phyloP scores from a whole-genome alignment of 2,888 invertebrate genomes.

The Epicampocera succincta region DNA sequence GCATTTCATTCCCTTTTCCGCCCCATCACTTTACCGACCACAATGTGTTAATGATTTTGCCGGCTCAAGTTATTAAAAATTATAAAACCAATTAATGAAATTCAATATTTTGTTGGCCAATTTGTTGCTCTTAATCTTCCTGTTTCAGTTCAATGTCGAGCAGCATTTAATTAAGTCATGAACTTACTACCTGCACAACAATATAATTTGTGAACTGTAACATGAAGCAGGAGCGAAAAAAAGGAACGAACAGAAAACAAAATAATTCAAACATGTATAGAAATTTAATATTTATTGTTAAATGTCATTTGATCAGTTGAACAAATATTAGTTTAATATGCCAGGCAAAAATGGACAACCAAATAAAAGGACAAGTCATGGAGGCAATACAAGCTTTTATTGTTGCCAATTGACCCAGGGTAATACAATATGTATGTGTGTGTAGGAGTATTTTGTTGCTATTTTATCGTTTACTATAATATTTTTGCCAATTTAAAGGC shows the following conservation, averaged over 20 bases:
- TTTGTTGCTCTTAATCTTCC: neutral
- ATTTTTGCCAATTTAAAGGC: conserved; percentile 7
- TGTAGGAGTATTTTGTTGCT: conserved; percentile 48
- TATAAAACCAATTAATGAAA: conserved; percentile 25
- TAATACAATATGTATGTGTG: no score
- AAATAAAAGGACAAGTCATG: conserved; percentile 6
- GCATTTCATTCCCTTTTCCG: no score
- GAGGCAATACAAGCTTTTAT: conserved; percentile 52
- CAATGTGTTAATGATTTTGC: neutral
- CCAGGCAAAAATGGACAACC: conserved; percentile 16
- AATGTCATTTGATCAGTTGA: conserved; percentile 40
- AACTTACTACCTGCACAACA: conserved; percentile 12
- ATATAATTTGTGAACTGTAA: conserved; percentile 22
- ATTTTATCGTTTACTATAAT: neutral
- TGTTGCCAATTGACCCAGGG: conserved; percentile 53
- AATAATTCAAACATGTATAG: conserved; percentile 13
- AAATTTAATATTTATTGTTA: conserved; percentile 62
- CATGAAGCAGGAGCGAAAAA: neutral
- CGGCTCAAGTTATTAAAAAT: neutral
- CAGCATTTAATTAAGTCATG: conserved; percentile 1
- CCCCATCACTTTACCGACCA: no score
- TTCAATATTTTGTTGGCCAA: conserved; percentile 29
- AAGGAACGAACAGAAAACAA: neutral
- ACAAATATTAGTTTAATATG: conserved; percentile 54
- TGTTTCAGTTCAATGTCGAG: conserved; percentile 3